Base-by-base conservation (phyloP, 2,888 invertebrate genomes). In the Leucophora obtusa region DNA sequence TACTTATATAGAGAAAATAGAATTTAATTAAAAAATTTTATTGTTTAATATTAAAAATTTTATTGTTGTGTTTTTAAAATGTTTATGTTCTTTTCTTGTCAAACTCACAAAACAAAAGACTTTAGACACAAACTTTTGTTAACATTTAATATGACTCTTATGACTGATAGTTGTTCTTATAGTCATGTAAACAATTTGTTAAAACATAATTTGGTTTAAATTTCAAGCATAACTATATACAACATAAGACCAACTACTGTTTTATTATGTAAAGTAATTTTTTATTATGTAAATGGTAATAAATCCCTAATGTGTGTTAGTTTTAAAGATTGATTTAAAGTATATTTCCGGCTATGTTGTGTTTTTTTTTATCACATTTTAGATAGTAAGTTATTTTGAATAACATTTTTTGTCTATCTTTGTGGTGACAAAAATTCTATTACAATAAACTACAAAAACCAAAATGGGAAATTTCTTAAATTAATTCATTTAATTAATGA, bases 21-120 rank as follows among this genome's bases (percentile, higher is more conserved):
- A 6, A 28, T 28, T 28, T 28, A 28, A 28, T 28, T 28, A 28
- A 3, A 21, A 28, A 28, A 6, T 28, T 28, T 28, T 18, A 18
- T 24, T 10, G 21, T 38, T 21, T 9, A 5, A 35, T 54, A 17
- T 17, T 17, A 21, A 51, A 9, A 2, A 51, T 15, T 17, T 51
- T 51, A 51, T 51, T 17, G 51, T 53, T 17, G 24, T 60, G 17
- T 14, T 59, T 28, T 24, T 15, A 43, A 18, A 63, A 58, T 18
- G 28, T 51, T 50, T 53, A 38, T 58, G 15, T 28, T 38, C 4
- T 60, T 56, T 38, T 38, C 10, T 60, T 60, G 77, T 66, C 54
- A 70, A 38, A 71, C 65, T 66, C 60, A 47, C 71, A 60, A 70
- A 66, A 68, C 74, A 47, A 74, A 74, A 68, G 68, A 68, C 68